Evolutionary conservation across 2,797 vertebrate species (phyloP).

Genomic region (Sparus aurata): DNA sequence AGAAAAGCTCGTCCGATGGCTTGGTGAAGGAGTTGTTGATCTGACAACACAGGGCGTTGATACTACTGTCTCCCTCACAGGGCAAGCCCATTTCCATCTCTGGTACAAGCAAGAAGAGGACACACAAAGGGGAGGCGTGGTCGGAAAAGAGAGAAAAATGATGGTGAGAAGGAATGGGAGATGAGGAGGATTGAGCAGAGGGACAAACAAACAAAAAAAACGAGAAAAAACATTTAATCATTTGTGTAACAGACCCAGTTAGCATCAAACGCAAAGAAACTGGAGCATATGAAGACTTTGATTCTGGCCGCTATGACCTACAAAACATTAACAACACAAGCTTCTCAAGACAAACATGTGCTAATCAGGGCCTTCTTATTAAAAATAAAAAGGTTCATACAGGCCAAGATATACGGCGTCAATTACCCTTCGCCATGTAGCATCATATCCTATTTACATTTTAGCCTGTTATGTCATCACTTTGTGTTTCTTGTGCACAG

Average conservation of each 20-base stretch:
- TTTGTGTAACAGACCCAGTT: conserved; percentile 33
- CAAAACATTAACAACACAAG: conserved; percentile 39
- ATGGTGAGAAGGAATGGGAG: background rate
- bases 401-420: background rate
- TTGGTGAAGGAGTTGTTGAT: conserved; percentile 90
- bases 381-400: conserved; percentile 4
- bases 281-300: conserved; percentile 28
- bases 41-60: conserved; percentile 91
- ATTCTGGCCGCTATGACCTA: conserved; percentile 19
- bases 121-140: conserved; percentile 23
- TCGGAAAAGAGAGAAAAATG: background rate
- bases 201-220: conserved; percentile 17
- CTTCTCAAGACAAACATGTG: conserved; percentile 26
- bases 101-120: conserved; percentile 60
- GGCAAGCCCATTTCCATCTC: conserved; percentile 85
- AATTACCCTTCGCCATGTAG: background rate
- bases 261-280: conserved; percentile 40
- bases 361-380: background rate
- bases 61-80: conserved; percentile 84
- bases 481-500: background rate
- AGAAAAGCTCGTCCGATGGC: conserved; percentile 85
- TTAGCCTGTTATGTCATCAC: background rate
- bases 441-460: background rate
- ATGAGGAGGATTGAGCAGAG: background rate
- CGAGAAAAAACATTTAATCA: conserved; percentile 24